These are phyloP conservation scores for Panulirus ornatus DNA, from an alignment of 1,140 invertebrate species.

Conservation along the genomic window DNA sequence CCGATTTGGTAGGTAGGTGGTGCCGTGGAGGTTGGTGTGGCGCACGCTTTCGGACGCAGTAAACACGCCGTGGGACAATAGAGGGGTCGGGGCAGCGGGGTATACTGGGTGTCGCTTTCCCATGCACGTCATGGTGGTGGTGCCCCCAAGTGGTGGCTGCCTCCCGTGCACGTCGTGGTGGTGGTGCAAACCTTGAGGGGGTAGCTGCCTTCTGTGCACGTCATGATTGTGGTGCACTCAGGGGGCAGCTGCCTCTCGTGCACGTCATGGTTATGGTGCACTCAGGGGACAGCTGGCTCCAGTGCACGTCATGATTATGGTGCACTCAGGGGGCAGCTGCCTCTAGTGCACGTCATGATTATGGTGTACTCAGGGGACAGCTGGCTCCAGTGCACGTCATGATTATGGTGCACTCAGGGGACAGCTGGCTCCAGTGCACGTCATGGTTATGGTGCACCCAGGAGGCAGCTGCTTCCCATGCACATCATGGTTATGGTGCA, in stretches of 20 bases:
- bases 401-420: too few species aligned
- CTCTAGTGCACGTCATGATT: too few species aligned
- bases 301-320: neutral
- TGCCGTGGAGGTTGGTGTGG: neutral
- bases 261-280: neutral
- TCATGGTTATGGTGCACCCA: too few species aligned
- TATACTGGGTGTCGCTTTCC: slow-evolving; percentile 52
- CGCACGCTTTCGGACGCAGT: slow-evolving; percentile 29
- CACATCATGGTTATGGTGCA: too few species aligned
- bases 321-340: neutral
- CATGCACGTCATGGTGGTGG: neutral
- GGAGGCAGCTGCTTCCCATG: too few species aligned
- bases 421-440: too few species aligned
- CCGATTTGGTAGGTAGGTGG: too few species aligned
- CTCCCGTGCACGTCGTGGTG: neutral
- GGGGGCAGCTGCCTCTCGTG: neutral
- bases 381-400: too few species aligned
- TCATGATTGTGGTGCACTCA: neutral
- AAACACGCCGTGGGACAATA: slow-evolving; percentile 47
- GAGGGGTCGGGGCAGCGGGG: slow-evolving; percentile 51
- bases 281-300: neutral
- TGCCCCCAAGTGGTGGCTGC: neutral
- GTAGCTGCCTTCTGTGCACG: neutral
- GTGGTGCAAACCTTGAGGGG: too few species aligned
- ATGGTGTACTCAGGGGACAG: too few species aligned